phyloP scores from a whole-genome alignment of 1,140 invertebrate species.

The Drosophila lacertosa region DNA sequence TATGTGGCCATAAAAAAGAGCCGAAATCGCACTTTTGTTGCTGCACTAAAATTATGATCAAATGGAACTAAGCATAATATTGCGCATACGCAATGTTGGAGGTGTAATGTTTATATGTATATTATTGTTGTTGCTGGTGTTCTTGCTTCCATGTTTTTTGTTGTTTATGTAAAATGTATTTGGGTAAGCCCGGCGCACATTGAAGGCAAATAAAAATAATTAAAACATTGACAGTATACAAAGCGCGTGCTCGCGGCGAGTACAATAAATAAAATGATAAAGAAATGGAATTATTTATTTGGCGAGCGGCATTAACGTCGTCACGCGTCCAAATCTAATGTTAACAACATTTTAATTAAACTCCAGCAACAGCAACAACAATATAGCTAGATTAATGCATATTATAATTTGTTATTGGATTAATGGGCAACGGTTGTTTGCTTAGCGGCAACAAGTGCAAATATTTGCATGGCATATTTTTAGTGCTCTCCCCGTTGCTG shows the following conservation, averaged over 20 bases:
- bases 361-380: constrained; percentile 23
- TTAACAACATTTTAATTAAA: constrained; percentile 80
- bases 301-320: constrained; percentile 59
- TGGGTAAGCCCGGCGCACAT: constrained; percentile 18
- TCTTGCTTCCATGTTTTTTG: constrained; percentile 43
- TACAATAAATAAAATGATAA: constrained; percentile 43
- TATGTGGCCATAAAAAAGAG: constrained; percentile 51
- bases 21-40: constrained; percentile 24
- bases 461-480: constrained; percentile 61
- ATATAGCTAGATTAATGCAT: constrained; percentile 43
- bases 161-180: constrained; percentile 24
- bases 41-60: constrained; percentile 61
- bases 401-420: constrained; percentile 51
- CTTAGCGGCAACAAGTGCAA: constrained; percentile 37
- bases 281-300: constrained; percentile 72
- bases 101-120: neutral
- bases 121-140: constrained; percentile 35
- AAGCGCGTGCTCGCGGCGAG: neutral
- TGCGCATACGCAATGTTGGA: constrained; percentile 25
- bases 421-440: constrained; percentile 39
- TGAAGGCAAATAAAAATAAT: constrained; percentile 75
- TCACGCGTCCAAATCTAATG: constrained; percentile 72
- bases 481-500: neutral
- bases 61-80: constrained; percentile 56
- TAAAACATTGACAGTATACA: constrained; percentile 61